Percentiles rank a stretch among this genome's conserved stretches.
Conservation (phyloP, 2,888 invertebrate species). For the Linnaemya tessellans region DNA sequence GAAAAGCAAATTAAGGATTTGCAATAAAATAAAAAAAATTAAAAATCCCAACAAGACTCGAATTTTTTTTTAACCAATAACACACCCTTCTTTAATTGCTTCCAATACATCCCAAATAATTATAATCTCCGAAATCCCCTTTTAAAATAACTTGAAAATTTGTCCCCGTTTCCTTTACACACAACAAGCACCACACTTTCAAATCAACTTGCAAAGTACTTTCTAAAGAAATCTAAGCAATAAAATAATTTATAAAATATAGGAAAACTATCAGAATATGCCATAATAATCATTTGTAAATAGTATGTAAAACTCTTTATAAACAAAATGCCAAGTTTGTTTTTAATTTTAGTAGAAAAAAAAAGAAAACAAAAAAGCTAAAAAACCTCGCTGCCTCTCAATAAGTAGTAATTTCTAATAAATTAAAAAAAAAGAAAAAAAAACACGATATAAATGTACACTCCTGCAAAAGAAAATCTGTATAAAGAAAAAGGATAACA, state of each 20-base stretch:
- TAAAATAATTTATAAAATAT: conserved; percentile 20
- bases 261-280: conserved; percentile 44
- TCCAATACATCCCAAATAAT: conserved; percentile 6
- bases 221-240: conserved; percentile 47
- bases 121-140: conserved; percentile 3
- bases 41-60: conserved; percentile 34
- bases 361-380: conserved; percentile 48
- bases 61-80: conserved; percentile 18
- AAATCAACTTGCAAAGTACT: conserved; percentile 68
- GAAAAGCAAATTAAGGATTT: conserved; percentile 28
- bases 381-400: conserved; percentile 83
- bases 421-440: conserved; percentile 49
- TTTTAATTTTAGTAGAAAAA: conserved; percentile 48
- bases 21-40: background rate
- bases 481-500: conserved; percentile 13
- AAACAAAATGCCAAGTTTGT: conserved; percentile 49
- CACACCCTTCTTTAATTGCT: background rate
- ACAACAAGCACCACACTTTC: conserved; percentile 15
- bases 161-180: conserved; percentile 16
- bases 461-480: conserved; percentile 15
- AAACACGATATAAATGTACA: conserved; percentile 52
- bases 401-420: conserved; percentile 73
- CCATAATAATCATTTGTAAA: conserved; percentile 65
- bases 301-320: conserved; percentile 64
- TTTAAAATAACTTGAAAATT: background rate